Percentiles rank a stretch among this genome's conserved stretches.
Conservation (phyloP, 2,888 invertebrate genomes). For the Hydropsyche betteni region DNA sequence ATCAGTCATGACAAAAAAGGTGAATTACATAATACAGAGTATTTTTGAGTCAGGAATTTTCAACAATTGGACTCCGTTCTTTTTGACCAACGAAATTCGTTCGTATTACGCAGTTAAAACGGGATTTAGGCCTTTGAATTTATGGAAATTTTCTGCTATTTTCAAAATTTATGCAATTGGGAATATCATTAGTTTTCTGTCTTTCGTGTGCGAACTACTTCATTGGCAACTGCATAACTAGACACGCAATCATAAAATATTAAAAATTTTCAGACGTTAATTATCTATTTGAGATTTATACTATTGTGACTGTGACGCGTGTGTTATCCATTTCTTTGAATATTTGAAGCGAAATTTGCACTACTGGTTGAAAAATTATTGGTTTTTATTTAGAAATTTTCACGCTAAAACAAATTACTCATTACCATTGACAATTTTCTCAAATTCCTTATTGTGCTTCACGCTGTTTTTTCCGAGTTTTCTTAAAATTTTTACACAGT, state of each 20-base stretch:
- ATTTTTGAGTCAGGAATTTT: constrained; percentile 38
- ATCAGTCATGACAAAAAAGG: constrained; percentile 34
- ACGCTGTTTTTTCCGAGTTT: no score
- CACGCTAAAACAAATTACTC: no score
- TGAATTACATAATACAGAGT: constrained; percentile 37
- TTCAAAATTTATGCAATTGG: constrained; percentile 39
- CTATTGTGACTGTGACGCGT: no score
- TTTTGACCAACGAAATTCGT: neutral
- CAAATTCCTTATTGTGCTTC: no score
- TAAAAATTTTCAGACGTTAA: no score
- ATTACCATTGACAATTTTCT: no score
- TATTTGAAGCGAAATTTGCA: no score
- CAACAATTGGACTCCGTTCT: constrained; percentile 31
- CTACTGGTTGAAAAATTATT: no score
- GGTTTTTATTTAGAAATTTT: no score
- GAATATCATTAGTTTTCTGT: constrained; percentile 12
- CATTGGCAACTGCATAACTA: neutral
- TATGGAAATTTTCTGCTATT: constrained; percentile 35
- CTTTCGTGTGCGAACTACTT: constrained; percentile 34
- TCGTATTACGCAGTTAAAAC: neutral
- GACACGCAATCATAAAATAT: neutral
- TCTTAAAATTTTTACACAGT: no score
- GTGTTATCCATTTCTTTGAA: no score
- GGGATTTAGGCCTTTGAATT: constrained; percentile 34
- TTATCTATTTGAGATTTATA: no score